phyloP scores from a whole-genome alignment of 2,797 vertebrate genomes.

The Botia kubotai region DNA sequence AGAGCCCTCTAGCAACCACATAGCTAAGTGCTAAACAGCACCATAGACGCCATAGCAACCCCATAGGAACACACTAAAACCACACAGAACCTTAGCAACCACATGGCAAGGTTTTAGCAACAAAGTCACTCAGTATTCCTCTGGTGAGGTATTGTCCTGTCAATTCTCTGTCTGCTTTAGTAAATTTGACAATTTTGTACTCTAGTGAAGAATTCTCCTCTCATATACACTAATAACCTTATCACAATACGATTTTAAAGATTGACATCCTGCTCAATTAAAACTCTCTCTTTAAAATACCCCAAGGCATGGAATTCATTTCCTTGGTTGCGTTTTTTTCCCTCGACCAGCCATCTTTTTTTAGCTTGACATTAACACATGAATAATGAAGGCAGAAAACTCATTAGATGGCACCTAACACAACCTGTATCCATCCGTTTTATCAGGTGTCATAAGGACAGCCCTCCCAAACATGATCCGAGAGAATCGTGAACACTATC shows the following conservation, averaged over 20 bases:
- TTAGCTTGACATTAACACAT: constrained; percentile 31
- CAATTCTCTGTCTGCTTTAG: not conserved
- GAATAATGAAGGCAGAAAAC: constrained; percentile 24
- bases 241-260: constrained; percentile 30
- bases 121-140: not conserved
- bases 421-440: constrained; percentile 20
- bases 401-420: constrained; percentile 20
- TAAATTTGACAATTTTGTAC: not conserved
- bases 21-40: not conserved
- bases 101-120: not conserved
- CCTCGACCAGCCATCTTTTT: not conserved
- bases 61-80: not conserved
- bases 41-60: not conserved
- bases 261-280: constrained; percentile 43
- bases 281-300: constrained; percentile 36
- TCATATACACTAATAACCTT: constrained; percentile 33
- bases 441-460: constrained; percentile 91
- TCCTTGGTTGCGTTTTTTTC: constrained; percentile 11
- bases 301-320: constrained; percentile 29
- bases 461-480: constrained; percentile 96
- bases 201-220: not conserved
- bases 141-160: not conserved
- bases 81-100: not conserved
- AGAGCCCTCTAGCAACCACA: not conserved
- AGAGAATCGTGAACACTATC: constrained; percentile 93